Percentiles rank a stretch among this genome's conserved stretches.
Conservation (phyloP, 2,113 vertebrate species). For the Hypocryptadius cinnamomeus region DNA sequence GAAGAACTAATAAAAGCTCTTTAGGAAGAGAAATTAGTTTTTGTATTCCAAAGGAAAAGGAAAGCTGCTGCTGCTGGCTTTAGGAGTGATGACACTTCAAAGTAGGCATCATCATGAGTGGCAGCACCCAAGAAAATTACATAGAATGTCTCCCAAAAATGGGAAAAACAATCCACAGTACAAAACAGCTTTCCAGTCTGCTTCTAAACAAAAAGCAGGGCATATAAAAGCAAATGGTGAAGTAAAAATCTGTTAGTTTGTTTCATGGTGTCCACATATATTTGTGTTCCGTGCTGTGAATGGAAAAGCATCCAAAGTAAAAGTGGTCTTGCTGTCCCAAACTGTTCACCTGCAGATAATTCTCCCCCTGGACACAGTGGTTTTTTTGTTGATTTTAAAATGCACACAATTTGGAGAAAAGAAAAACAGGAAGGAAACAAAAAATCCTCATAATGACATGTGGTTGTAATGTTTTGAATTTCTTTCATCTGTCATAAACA, state of each 20-base stretch:
- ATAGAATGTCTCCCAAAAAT: background rate
- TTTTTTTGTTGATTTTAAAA: background rate
- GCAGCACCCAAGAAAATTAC: background rate
- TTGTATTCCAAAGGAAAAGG: background rate
- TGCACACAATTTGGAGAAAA: background rate
- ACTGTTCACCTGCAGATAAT: background rate
- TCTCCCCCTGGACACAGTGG: background rate
- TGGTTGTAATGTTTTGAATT: background rate
- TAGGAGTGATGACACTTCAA: background rate
- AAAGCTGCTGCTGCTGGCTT: background rate
- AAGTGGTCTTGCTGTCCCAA: background rate
- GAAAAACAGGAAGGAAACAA: background rate
- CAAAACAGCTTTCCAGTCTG: background rate
- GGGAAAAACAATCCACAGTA: background rate
- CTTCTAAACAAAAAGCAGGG: background rate
- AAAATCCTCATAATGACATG: background rate
- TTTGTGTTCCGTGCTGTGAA: conserved; percentile 20
- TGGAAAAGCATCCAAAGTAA: background rate
- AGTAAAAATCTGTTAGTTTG: background rate
- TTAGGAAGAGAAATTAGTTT: background rate
- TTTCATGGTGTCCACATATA: background rate
- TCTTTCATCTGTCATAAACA: background rate
- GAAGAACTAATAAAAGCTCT: rapidly evolving
- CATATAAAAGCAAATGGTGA: background rate
- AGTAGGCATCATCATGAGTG: background rate